phyloP scores from a whole-genome alignment of 1,140 invertebrate species.

The Bombus waltoni region DNA sequence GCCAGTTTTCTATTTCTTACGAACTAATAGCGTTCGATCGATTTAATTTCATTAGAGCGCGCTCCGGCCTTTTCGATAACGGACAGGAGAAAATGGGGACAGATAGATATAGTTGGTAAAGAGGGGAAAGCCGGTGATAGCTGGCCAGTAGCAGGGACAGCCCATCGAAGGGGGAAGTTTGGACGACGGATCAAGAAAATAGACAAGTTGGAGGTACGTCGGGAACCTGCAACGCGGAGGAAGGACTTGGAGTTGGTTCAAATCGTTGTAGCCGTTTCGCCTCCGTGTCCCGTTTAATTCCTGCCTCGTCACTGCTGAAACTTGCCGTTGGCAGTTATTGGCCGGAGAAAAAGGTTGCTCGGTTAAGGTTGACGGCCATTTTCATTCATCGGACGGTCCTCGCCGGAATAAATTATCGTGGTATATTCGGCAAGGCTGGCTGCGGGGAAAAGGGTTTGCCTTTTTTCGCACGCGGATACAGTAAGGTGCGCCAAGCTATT shows the following conservation, averaged over 20 bases:
- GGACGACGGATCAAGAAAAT: constrained; percentile 3
- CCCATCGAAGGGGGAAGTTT: not conserved
- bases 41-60: not conserved
- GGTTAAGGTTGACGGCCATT: constrained; percentile 56
- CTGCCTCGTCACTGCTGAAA: constrained; percentile 36
- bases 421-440: constrained; percentile 5
- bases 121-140: not conserved
- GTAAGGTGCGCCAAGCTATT: constrained; percentile 72
- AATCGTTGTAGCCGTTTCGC: constrained; percentile 18
- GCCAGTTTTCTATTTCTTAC: not conserved
- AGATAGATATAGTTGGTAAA: not conserved
- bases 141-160: not conserved
- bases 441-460: constrained; percentile 43
- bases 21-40: not conserved
- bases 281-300: constrained; percentile 19
- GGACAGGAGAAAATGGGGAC: not conserved
- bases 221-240: not conserved
- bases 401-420: constrained; percentile 73
- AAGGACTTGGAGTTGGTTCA: constrained; percentile 40
- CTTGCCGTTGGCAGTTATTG: constrained; percentile 29
- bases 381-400: constrained; percentile 73
- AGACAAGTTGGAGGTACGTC: not conserved
- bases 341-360: not conserved
- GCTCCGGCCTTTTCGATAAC: not conserved
- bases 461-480: constrained; percentile 62